Evolutionary conservation across 2,797 vertebrate species (phyloP), one percentile per base, ranked within the genome.

Genomic region (Distichodus sexfasciatus): DNA sequence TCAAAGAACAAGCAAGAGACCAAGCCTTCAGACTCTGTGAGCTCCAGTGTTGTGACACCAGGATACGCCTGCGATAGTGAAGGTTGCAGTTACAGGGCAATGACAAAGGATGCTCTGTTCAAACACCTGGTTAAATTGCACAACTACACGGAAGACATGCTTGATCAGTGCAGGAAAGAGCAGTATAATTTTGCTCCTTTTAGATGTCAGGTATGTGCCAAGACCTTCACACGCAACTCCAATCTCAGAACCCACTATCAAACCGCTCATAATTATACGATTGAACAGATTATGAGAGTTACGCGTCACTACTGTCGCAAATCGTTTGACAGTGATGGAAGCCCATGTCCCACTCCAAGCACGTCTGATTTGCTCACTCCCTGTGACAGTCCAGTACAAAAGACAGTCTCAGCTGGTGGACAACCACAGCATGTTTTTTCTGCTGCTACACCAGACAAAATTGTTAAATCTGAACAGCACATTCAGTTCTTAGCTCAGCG

Each of bases 181-280:
- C 94, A 94, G 0, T 88, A 94, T 44, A 96, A 94, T 46, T 95
- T 95, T 67, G 94, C 97, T 19, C 96, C 96, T 0, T 99, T 96
- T 81, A 93, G 91, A 78, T 99, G 97, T 84, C 86, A 94, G 71
- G 93, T 92, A 64, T 99, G 97, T 79, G 89, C 83, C 35, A 99
- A 98, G 89, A 89, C 94, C 0, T 99, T 97, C 82, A 99, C 97
- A 3, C 92, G 96, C 35, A 99, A 99, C 85, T 98, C 97, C 19
- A 99, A 98, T 80, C 96, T 98, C 59, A 91, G 94, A 55, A 89
- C 93, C n/a, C 97, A 99, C 79, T 99, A 95, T 81, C 91, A 91
- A 28, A 87, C 94, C 8, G 88, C 93, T 59, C 97, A 99, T 86
- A 93, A 92, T 77, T 90, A 97, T 71, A 90, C 95, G 0, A 86